Base-by-base conservation (phyloP, 2,888 invertebrate genomes). In the Linnaemya vulpina region DNA sequence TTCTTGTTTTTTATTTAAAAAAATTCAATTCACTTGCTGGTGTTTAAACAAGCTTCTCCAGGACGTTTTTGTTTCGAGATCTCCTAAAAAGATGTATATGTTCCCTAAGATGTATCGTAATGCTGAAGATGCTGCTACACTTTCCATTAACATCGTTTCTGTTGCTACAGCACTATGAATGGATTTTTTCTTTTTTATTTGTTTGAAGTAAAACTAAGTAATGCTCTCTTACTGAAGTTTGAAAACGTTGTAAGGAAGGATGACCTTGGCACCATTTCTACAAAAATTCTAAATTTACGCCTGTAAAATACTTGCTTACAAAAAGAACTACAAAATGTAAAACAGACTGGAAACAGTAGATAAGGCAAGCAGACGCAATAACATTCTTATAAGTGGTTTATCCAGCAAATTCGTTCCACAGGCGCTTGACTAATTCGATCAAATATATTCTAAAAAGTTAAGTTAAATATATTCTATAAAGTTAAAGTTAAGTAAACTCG, bases 301-400 rank as follows among this genome's bases (percentile, higher is more conserved):
- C n/a, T n/a, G 35, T 17, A 62, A 8, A 38, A 62, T 22, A 62
- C 22, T 38, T 17, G 60, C 11, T 38, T 62, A 17, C 60, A 62
- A 62, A 62, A 62, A 5, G 60, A 62, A 62, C 17, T 62, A 11
- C 60, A 58, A n/a, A 58, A 62, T 62, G 60, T 38, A 38, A 17
- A 38, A 17, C 30, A 25, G 60, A 62, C 38, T 62, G 30, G 60
- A 62, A 62, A 17, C 8, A 17, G 15, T 62, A 15, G 60, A 62
- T 38, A 38, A 62, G 13, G 60, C 58, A 62, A 62, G 60, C 38
- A 62, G 35, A 13, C n/a, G 38, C n/a, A 62, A 38, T 11, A 62
- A 62, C 15, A 17, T 62, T 62, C 17, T 62, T 1, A 22, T 38
- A 62, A 62, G 38, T 62, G 60, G 38, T 62, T 35, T 62, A 4